A percentile compares a stretch with the other conserved stretches of the same genome.
phyloP scores from a whole-genome alignment of 2,113 vertebrate genomes.

The Vulpes vulpes region DNA sequence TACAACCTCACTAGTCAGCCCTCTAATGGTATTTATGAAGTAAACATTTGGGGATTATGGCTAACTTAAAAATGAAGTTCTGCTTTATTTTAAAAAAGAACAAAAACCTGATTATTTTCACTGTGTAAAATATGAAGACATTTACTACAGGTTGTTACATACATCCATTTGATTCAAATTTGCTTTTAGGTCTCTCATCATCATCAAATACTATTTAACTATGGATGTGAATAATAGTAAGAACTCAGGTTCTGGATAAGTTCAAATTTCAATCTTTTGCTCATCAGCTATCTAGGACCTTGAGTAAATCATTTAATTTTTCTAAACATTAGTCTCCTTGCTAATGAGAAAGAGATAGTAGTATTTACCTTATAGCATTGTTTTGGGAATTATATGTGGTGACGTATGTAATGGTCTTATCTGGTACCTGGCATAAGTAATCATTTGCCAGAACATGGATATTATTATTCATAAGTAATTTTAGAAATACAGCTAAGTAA shows the following conservation, averaged over 20 bases:
- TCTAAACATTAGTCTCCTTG: background rate
- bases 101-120: background rate
- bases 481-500: background rate
- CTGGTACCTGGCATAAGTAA: background rate
- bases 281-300: background rate
- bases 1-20: background rate
- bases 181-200: constrained; percentile 41
- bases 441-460: background rate
- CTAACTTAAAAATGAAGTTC: constrained; percentile 13
- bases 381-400: background rate
- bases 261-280: constrained; percentile 23
- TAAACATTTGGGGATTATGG: background rate
- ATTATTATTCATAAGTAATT: background rate
- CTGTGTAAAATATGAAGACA: background rate
- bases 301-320: constrained; percentile 33
- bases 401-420: background rate
- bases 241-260: background rate
- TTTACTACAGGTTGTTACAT: background rate
- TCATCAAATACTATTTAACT: background rate
- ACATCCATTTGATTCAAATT: background rate
- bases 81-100: background rate
- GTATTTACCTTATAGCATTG: background rate
- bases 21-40: background rate
- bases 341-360: background rate
- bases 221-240: background rate